phyloP scores from a whole-genome alignment of 2,113 vertebrate genomes.

The Pogona vitticeps region DNA sequence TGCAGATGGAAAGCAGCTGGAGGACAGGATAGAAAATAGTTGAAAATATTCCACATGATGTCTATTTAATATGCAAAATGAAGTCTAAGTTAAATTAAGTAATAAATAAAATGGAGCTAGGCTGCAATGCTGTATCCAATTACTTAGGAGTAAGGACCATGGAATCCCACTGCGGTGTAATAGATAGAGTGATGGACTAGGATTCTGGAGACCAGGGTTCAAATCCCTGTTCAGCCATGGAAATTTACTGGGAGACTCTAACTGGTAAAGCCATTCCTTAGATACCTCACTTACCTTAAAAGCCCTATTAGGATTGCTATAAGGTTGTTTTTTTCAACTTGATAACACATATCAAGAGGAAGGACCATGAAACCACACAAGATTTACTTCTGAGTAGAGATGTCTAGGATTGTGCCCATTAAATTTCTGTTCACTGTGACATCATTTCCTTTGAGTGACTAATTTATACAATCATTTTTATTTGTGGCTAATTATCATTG shows the following conservation, averaged over 20 bases:
- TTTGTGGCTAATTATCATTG: not conserved
- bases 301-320: no score
- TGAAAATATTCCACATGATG: not conserved
- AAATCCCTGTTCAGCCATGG: no score
- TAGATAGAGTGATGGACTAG: no score
- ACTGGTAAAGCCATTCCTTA: no score
- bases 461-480: not conserved
- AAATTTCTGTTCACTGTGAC: no score
- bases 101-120: not conserved
- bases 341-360: no score
- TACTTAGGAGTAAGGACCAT: not conserved
- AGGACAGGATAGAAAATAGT: not conserved
- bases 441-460: no score
- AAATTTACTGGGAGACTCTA: no score
- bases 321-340: no score
- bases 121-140: not conserved
- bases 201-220: no score
- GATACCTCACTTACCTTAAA: no score
- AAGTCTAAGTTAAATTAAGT: not conserved
- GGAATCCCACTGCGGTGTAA: no score
- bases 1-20: slow-evolving; percentile 12
- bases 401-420: not conserved
- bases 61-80: slow-evolving; percentile 9
- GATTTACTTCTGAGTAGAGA: not conserved
- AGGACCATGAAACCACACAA: not conserved